Conservation (phyloP, 2,113 vertebrate genomes). For the Ondatra zibethicus region DNA sequence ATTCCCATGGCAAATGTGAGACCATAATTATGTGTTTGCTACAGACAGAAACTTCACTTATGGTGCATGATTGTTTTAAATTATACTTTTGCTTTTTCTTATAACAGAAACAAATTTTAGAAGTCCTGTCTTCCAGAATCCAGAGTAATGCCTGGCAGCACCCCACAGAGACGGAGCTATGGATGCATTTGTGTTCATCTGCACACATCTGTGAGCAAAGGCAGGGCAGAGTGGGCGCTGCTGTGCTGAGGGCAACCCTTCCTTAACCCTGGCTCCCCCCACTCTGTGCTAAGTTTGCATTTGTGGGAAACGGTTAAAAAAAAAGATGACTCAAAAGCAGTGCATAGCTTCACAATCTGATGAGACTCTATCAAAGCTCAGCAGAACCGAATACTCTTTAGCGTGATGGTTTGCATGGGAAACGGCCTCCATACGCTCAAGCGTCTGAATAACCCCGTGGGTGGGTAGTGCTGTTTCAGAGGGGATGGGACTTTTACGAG, state of each 20-base stretch:
- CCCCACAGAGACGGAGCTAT: rapidly evolving
- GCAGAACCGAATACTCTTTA: neutral
- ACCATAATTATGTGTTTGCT: neutral
- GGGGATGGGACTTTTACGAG: neutral
- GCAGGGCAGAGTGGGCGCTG: neutral
- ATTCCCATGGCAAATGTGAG: neutral
- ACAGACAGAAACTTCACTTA: neutral
- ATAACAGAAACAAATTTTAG: neutral
- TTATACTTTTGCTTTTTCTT: neutral
- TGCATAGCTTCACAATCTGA: neutral
- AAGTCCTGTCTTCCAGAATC: neutral
- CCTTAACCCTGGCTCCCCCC: neutral
- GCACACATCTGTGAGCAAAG: no score
- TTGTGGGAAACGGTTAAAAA: neutral
- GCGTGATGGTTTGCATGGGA: no score
- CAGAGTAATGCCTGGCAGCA: neutral
- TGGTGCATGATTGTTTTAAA: neutral
- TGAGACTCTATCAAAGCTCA: neutral
- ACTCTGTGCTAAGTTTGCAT: neutral
- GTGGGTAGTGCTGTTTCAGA: neutral
- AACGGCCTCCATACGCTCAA: no score
- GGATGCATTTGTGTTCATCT: no score
- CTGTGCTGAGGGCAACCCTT: neutral
- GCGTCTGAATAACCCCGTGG: neutral
- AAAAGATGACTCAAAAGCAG: neutral